A percentile compares a stretch with the other conserved stretches of the same genome.
Evolutionary conservation across 2,113 vertebrate genomes (phyloP).

Genomic region (Paedocypris sp.): DNA sequence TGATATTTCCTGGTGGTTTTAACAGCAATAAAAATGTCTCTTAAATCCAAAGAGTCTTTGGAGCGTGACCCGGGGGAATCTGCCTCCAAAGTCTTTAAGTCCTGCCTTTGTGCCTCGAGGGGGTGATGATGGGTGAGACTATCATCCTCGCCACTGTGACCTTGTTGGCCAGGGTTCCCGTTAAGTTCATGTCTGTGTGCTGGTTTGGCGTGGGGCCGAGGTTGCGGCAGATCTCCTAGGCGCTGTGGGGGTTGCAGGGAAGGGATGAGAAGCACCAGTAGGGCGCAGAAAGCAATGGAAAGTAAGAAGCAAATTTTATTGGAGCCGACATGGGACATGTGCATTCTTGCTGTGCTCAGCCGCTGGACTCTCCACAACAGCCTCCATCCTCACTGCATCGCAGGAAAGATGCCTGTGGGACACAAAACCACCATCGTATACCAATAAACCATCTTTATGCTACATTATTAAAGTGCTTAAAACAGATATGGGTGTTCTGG

Average conservation of each 20-base stretch:
- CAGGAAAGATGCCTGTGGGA: not conserved
- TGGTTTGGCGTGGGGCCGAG: conserved; percentile 36
- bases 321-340: conserved; percentile 57
- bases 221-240: conserved; percentile 40
- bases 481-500: too few relatives aligned
- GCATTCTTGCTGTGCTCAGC: conserved; percentile 59
- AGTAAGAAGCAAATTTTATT: conserved; percentile 77
- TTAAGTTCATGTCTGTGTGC: not conserved
- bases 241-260: conserved; percentile 47
- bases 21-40: conserved; percentile 88
- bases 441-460: too few relatives aligned
- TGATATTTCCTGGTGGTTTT: conserved; percentile 93
- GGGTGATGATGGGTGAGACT: not conserved
- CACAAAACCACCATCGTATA: not conserved
- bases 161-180: not conserved
- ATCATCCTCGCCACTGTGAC: not conserved
- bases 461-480: too few relatives aligned
- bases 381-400: conserved; percentile 47
- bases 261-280: conserved; percentile 69
- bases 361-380: conserved; percentile 34
- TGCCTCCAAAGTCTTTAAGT: not conserved
- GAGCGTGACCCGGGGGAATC: conserved; percentile 5
- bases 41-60: conserved; percentile 58
- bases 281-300: conserved; percentile 63
- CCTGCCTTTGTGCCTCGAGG: not conserved